A percentile compares a stretch with the other conserved stretches of the same genome.
These are phyloP conservation scores for Cebus imitator DNA, from an alignment of 2,113 vertebrate species.

Conservation along the genomic window DNA sequence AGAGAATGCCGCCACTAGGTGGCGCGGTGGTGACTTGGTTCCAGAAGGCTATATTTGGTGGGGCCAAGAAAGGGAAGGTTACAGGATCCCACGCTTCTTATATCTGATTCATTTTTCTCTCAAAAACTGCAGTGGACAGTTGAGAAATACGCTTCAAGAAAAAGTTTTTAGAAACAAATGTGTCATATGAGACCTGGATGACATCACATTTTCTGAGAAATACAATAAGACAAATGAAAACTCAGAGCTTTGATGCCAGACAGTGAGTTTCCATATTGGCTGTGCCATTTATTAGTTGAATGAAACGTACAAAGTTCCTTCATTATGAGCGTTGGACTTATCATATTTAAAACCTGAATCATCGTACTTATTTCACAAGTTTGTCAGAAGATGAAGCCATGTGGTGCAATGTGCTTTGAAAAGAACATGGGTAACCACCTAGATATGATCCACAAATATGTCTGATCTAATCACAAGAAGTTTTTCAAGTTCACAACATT, in stretches of 20 bases:
- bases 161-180: not conserved
- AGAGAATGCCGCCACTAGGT: constrained; percentile 29
- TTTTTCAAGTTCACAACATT: not conserved
- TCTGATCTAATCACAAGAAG: not conserved
- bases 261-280: not conserved
- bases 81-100: not conserved
- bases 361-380: not conserved
- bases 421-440: not conserved
- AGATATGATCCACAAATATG: not conserved
- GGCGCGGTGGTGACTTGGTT: not conserved
- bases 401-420: not conserved
- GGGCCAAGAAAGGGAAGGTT: not conserved
- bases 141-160: not conserved
- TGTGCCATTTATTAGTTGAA: not conserved
- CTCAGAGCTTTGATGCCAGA: not conserved
- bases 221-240: constrained; percentile 21
- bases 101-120: not conserved
- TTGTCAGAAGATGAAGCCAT: not conserved
- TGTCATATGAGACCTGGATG: not conserved
- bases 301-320: not conserved
- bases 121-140: not conserved
- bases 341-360: not conserved
- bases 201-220: not conserved
- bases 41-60: not conserved
- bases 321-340: not conserved